Evolutionary conservation across 1,140 invertebrate genomes (phyloP).

Genomic region (Philaenus spumarius): DNA sequence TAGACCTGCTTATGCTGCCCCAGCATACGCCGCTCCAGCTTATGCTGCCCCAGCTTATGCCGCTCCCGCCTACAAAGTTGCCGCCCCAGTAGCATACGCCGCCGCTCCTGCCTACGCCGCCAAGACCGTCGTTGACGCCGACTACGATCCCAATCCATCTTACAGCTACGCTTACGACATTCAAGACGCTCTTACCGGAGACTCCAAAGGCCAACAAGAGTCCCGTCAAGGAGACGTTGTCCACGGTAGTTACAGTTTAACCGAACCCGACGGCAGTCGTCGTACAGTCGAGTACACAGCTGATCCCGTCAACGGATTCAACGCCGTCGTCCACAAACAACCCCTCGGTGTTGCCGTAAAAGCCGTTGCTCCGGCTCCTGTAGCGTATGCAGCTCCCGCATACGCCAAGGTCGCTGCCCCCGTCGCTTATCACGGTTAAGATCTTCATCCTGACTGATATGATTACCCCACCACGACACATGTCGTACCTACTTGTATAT

Average conservation of each 20-base stretch:
- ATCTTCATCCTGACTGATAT: constrained; percentile 14
- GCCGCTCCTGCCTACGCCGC: constrained; percentile 21
- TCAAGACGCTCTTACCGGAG: too few species aligned
- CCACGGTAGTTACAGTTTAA: too few species aligned
- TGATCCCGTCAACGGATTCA: neutral
- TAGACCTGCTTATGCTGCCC: neutral
- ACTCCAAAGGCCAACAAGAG: too few species aligned
- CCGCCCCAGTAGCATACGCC: too few species aligned
- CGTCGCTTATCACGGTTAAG: constrained; percentile 26
- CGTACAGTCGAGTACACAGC: neutral
- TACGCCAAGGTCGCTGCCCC: constrained; percentile 20
- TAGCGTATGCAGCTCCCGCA: too few species aligned
- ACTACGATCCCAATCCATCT: constrained; percentile 6
- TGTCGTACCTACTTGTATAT: neutral
- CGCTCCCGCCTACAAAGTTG: constrained; percentile 14
- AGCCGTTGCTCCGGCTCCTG: constrained; percentile 19
- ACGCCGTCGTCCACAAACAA: constrained; percentile 36
- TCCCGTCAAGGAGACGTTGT: too few species aligned
- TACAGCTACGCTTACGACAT: too few species aligned
- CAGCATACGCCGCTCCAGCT: constrained; percentile 33
- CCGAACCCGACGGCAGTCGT: too few species aligned
- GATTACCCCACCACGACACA: neutral
- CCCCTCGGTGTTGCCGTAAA: constrained; percentile 30
- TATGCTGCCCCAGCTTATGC: constrained; percentile 33
- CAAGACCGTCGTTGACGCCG: constrained; percentile 24